phyloP scores from a whole-genome alignment of 2,797 vertebrate species.

The Scomberomorus guttatus region DNA sequence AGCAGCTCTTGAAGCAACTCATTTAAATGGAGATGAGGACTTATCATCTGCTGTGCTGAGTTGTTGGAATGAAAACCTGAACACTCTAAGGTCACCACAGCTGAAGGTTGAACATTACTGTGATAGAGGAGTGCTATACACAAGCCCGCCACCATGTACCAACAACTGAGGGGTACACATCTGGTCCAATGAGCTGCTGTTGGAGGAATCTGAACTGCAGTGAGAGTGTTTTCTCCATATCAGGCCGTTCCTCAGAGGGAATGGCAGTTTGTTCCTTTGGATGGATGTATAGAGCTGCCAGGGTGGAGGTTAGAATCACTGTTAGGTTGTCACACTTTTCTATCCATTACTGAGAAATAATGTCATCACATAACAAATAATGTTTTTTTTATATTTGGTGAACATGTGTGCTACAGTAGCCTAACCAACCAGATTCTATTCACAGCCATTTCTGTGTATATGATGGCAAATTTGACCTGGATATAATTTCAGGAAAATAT shows the following conservation, averaged over 20 bases:
- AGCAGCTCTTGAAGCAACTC: not conserved
- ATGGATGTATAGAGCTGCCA: slow-evolving; percentile 19
- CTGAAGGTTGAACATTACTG: not conserved
- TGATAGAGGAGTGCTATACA: not conserved
- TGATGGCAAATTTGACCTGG: too few species aligned
- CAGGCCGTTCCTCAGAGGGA: slow-evolving; percentile 34
- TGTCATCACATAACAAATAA: not conserved
- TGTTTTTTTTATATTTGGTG: not conserved
- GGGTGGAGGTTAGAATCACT: slow-evolving; percentile 12
- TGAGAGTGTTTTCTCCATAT: slow-evolving; percentile 22
- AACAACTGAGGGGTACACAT: slow-evolving; percentile 26
- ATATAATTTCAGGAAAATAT: too few species aligned
- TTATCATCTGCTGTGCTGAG: not conserved
- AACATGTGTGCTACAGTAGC: not conserved
- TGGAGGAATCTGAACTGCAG: slow-evolving; percentile 52
- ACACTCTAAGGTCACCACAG: not conserved
- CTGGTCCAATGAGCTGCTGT: slow-evolving; percentile 49
- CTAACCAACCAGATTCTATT: not conserved
- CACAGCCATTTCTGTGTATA: not conserved
- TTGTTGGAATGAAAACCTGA: slow-evolving; percentile 16
- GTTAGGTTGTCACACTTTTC: not conserved
- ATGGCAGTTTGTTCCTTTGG: slow-evolving; percentile 20
- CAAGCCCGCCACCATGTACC: slow-evolving; percentile 9
- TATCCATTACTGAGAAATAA: not conserved
- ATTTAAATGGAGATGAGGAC: not conserved